Evolutionary conservation across 2,888 invertebrate species (phyloP).

Genomic region (Drosophila recens): DNA sequence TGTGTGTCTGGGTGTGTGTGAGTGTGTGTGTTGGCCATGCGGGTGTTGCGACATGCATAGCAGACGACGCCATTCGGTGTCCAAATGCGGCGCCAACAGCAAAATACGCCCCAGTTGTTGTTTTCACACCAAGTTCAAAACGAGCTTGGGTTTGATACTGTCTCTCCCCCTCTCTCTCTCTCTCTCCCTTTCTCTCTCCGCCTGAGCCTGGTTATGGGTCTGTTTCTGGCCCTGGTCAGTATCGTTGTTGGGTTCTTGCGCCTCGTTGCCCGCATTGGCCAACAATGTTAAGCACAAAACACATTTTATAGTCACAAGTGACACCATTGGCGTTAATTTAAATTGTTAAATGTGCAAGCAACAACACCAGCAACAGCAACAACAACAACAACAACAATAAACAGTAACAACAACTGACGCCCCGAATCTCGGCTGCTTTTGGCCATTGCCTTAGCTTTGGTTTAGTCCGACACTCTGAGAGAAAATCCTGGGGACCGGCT

Average conservation of each 20-base stretch:
- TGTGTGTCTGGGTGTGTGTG: conserved; percentile 45
- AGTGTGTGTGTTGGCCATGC: conserved; percentile 49
- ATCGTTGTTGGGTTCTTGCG: conserved; percentile 15
- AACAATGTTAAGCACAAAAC: conserved; percentile 73
- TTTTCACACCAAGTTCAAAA: conserved; percentile 75
- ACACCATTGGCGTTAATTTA: conserved; percentile 84
- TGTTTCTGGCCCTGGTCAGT: conserved; percentile 35
- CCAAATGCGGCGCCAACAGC: conserved; percentile 78
- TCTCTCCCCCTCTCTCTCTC: too few species aligned
- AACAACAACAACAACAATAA: conserved; percentile 33
- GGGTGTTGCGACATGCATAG: conserved; percentile 71
- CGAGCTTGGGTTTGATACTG: conserved; percentile 34
- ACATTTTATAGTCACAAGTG: conserved; percentile 81
- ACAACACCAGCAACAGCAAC: conserved; percentile 41
- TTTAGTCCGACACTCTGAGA: conserved; percentile 31
- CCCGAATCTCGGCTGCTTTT: conserved; percentile 63
- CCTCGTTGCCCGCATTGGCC: conserved; percentile 62
- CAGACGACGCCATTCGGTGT: conserved; percentile 73
- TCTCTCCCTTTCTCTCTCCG: background rate
- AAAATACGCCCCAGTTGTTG: conserved; percentile 80
- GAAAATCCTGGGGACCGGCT: conserved; percentile 40
- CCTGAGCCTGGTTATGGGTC: conserved; percentile 12
- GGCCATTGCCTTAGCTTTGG: conserved; percentile 38
- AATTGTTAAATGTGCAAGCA: conserved; percentile 79
- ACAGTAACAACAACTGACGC: conserved; percentile 51